Conservation (phyloP, 1,140 invertebrate species). For the Triops longicaudatus region DNA sequence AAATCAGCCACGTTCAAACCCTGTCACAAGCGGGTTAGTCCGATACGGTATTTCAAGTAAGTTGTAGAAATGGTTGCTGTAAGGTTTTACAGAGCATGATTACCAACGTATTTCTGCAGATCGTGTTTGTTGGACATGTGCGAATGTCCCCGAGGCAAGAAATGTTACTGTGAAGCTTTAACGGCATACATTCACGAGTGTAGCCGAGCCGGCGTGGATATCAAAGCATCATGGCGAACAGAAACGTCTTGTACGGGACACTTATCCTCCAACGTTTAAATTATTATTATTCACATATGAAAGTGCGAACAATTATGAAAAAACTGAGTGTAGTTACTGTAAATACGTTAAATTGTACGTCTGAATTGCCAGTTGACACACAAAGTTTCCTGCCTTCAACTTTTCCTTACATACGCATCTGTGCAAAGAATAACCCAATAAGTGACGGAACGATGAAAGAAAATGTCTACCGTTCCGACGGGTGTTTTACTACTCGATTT, state of each 20-base stretch:
- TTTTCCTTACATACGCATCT: not conserved
- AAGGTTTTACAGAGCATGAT: not conserved
- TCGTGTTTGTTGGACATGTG: slow-evolving; percentile 84
- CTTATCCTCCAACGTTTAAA: not conserved
- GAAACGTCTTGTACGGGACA: slow-evolving; percentile 50
- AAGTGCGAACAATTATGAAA: not conserved
- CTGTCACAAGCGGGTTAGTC: slow-evolving; percentile 65
- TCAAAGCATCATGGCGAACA: slow-evolving; percentile 46
- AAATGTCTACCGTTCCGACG: not conserved
- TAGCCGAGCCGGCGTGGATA: slow-evolving; percentile 53
- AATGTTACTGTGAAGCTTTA: slow-evolving; percentile 81
- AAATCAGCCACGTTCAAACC: slow-evolving; percentile 51
- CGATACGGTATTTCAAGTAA: slow-evolving; percentile 63
- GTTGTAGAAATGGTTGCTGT: slow-evolving; percentile 26
- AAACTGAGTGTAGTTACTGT: not conserved
- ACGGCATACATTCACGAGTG: slow-evolving; percentile 81
- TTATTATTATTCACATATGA: not conserved
- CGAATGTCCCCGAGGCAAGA: slow-evolving; percentile 64
- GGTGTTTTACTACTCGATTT: not conserved
- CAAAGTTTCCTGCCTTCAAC: not conserved
- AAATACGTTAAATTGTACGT: not conserved
- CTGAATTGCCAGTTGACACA: slow-evolving; percentile 2
- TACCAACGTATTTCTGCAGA: slow-evolving; percentile 36
- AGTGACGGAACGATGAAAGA: not conserved
- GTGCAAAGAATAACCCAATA: not conserved